Conservation (phyloP, 2,113 vertebrate genomes). For the Pseudonaja textilis region DNA sequence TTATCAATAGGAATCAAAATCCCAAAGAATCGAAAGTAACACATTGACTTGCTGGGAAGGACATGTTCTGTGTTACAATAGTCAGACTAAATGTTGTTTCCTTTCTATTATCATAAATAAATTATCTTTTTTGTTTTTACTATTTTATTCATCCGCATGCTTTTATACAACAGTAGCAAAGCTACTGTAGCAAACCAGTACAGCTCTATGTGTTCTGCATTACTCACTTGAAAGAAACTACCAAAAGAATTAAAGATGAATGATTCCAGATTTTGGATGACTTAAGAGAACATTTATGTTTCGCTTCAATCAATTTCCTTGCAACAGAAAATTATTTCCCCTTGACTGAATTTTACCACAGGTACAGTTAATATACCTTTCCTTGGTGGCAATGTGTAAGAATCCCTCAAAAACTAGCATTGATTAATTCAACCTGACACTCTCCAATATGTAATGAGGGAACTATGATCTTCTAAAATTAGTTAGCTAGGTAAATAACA, state of each 20-base stretch:
- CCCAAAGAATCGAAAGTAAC: background rate
- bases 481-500: background rate
- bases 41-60: slow-evolving; percentile 14
- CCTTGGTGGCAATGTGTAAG: background rate
- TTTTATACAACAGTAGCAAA: background rate
- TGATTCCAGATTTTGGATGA: background rate
- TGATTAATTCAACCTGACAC: background rate
- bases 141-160: background rate
- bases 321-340: background rate
- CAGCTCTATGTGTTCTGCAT: background rate
- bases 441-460: background rate
- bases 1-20: background rate
- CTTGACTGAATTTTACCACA: background rate
- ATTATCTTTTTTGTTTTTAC: background rate
- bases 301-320: background rate
- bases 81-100: background rate
- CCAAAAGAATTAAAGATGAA: background rate
- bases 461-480: background rate
- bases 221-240: background rate
- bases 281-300: background rate
- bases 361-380: background rate
- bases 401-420: background rate
- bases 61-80: background rate
- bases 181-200: background rate
- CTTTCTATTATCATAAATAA: background rate